phyloP scores from a whole-genome alignment of 2,797 vertebrate species.

The Lacerta viridis region DNA sequence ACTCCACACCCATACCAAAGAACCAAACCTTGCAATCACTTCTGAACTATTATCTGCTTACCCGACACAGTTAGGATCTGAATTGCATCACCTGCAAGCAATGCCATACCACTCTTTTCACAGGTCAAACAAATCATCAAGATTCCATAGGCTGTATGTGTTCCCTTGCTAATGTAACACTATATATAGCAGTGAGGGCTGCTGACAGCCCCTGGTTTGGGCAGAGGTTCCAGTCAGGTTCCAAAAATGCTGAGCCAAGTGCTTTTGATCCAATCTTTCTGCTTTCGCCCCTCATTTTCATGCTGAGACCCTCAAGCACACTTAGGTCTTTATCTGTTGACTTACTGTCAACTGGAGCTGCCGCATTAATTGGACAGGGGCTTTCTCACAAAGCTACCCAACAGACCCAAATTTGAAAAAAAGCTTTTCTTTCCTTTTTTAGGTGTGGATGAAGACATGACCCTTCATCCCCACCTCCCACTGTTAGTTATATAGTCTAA shows the following conservation, averaged over 20 bases:
- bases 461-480: slow-evolving; percentile 67
- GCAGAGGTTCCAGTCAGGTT: neutral
- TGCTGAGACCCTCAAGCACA: neutral
- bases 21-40: neutral
- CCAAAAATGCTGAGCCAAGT: slow-evolving; percentile 14
- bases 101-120: neutral
- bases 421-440: slow-evolving; percentile 33
- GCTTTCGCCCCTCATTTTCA: slow-evolving; percentile 16
- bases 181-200: slow-evolving; percentile 38
- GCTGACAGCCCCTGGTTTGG: slow-evolving; percentile 47
- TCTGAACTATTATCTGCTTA: neutral
- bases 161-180: neutral
- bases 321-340: slow-evolving; percentile 10
- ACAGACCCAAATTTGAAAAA: neutral
- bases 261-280: neutral
- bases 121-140: neutral
- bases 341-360: slow-evolving; percentile 40
- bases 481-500: slow-evolving; percentile 74
- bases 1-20: too few species aligned
- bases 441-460: slow-evolving; percentile 55
- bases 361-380: slow-evolving; percentile 33
- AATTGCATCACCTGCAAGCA: neutral
- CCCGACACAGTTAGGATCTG: neutral
- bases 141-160: neutral
- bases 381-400: slow-evolving; percentile 17